Conservation (phyloP, 1,140 invertebrate species). For the Bombus huntii region DNA sequence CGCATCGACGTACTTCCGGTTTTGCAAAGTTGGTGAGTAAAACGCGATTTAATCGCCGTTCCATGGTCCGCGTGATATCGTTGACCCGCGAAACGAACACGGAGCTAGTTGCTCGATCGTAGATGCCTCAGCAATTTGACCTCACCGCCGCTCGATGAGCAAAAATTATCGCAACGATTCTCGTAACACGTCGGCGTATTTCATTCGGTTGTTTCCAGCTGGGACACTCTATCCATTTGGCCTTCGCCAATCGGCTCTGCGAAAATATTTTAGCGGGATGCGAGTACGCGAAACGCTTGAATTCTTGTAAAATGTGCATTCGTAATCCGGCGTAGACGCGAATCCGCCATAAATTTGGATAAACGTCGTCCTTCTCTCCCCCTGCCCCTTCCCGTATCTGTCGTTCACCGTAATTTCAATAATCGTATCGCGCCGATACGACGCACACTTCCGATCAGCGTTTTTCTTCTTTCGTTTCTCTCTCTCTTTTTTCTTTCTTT, state of each 20-base stretch:
- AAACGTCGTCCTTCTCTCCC: conserved; percentile 24
- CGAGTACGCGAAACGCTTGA: conserved; percentile 7
- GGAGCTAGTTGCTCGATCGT: background rate
- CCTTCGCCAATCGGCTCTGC: background rate
- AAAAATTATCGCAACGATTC: conserved; percentile 52
- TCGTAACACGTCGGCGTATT: conserved; percentile 18
- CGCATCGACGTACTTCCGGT: background rate
- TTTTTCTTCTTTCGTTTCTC: background rate
- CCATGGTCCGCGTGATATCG: background rate
- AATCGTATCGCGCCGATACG: conserved; percentile 32
- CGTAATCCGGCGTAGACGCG: conserved; percentile 39
- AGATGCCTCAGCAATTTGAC: background rate
- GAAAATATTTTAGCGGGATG: conserved; percentile 28
- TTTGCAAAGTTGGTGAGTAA: background rate
- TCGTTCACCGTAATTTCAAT: conserved; percentile 53
- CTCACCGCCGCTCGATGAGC: background rate
- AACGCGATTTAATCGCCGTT: conserved; percentile 35
- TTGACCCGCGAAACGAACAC: background rate
- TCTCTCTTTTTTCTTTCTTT: background rate
- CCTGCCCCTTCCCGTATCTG: background rate
- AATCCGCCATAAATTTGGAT: conserved; percentile 58
- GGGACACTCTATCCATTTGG: background rate
- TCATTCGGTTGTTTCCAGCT: conserved; percentile 13
- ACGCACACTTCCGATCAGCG: background rate
- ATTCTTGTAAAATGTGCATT: conserved; percentile 51